phyloP scores from a whole-genome alignment of 53 echinoderm and acorn worm genomes.

The Mesocentrotus franciscanus region DNA sequence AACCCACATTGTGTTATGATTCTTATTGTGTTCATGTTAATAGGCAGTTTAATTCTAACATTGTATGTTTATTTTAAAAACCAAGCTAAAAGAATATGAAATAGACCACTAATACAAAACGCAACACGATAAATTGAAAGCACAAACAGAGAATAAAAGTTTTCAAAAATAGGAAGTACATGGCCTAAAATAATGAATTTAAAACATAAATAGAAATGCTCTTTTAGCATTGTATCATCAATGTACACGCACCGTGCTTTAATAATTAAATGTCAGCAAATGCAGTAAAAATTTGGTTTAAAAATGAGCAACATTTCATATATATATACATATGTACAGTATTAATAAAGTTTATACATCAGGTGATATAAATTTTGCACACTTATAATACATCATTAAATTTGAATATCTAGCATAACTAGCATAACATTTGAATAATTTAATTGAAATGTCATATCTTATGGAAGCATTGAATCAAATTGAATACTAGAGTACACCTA shows the following conservation, averaged over 20 bases:
- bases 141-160: not conserved
- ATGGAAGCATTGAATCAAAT: constrained; percentile 29
- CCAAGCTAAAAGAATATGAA: not conserved
- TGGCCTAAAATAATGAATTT: not conserved
- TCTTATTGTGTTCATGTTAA: not conserved
- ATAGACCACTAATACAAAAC: not conserved
- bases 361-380: constrained; percentile 16
- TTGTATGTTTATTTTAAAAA: not conserved
- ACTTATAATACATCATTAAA: not conserved
- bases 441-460: not conserved
- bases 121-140: constrained; percentile 19
- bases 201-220: constrained; percentile 21
- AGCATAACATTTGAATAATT: not conserved
- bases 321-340: constrained; percentile 35
- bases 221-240: not conserved
- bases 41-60: not conserved
- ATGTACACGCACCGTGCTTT: not conserved
- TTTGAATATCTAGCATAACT: constrained; percentile 9
- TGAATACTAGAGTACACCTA: constrained; percentile 19
- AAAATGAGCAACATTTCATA: constrained; percentile 44
- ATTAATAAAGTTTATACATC: constrained; percentile 17
- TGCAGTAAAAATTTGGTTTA: not conserved
- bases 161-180: not conserved
- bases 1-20: not conserved
- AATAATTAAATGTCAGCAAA: not conserved